Evolutionary conservation across 2,797 vertebrate species (phyloP), one percentile per base, ranked within the genome.

Genomic region (Platalea minor): DNA sequence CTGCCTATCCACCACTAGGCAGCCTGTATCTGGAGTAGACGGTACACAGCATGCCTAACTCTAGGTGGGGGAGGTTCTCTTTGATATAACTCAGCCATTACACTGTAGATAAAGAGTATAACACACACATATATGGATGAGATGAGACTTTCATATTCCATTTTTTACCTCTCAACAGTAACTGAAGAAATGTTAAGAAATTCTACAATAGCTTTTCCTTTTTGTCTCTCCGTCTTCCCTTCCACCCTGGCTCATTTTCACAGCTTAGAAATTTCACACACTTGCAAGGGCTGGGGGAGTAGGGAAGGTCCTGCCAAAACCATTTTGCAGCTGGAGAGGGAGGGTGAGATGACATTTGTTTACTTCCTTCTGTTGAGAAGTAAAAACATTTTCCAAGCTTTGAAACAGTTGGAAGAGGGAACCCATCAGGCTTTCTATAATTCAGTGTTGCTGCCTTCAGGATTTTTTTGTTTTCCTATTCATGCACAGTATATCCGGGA

Each of bases 211-310:
- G 64, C 75, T 91, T 75, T 89, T 85, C 41, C 69, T 96, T 97
- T 97, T 87, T 92, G 59, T 91, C 78, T 96, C 85, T 83, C 78
- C 26, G 65, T 91, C 94, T 94, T 73, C 61, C 65, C 21, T 95
- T 93, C 94, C 56, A 96, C 92, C 91, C 82, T 88, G 87, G 82
- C 87, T 96, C 94, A 75, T 95, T 95, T 97, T 93, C 73, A 78
- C 91, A 93, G 96, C 96, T 97, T 91, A 80, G 94, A 96, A 87
- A 94, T 97, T 96, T 96, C 96, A 91, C 96, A 94, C 91, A 80
- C 96, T 97, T 92, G 65, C 86, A 92, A 85, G 82, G 85, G 69
- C 8, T 91, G 95, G 92, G 59, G 93, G 95, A 91, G 87, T 96
- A 96, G 69, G 78, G 91, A 93, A 84, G 87, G 96, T 95, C 93